Evolutionary conservation across 2,113 vertebrate species (phyloP), one percentile per base, ranked within the genome.

Genomic region (Ctenodactylus gundi): DNA sequence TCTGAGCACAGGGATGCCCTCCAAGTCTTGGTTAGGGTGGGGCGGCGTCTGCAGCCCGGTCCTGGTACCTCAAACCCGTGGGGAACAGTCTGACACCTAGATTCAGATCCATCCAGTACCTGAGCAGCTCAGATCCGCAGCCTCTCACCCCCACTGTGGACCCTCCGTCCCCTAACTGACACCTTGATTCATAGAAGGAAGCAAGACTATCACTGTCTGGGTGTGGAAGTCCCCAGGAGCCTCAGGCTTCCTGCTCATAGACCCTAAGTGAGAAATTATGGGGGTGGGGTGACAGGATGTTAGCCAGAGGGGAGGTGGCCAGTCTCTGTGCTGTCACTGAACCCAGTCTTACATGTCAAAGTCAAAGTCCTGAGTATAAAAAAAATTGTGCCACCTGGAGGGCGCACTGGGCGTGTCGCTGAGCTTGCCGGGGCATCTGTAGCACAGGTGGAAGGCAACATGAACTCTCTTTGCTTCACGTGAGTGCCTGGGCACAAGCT

Each of bases 1-100:
- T 14, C 4, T 3, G 0, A 51, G 0, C 3, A 18, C 46, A 34
- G 31, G 25, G 1, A 0, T 1, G 20, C 29, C 27, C 62, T 58
- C 34, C 13, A 70, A 20, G 10, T 81, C 21, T 81, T 60, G 10
- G 3, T 60, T 11, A 39, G 21, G 2, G 7, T 9, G 10, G 88
- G 27, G 17, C 51, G 53, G 58, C 15, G 6, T 77, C 4, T 0
- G n/a, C 27, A 31, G 53, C 0, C 1, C 0, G 6, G 44, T 6
- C 44, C 51, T 51, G 18, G 23, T 58, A 41, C 46, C 68, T 25
- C 46, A 72, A 53, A 60, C 31, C 3, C 31, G 21, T 75, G 34
- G 39, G 55, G 57, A 85, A 11, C 39, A 29, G 1, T 21, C 34
- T 7, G 7, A 9, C 11, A 36, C 39, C 49, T 55, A 11, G 9